Evolutionary conservation across 2,888 invertebrate genomes (phyloP).

Genomic region (Thera obeliscata): DNA sequence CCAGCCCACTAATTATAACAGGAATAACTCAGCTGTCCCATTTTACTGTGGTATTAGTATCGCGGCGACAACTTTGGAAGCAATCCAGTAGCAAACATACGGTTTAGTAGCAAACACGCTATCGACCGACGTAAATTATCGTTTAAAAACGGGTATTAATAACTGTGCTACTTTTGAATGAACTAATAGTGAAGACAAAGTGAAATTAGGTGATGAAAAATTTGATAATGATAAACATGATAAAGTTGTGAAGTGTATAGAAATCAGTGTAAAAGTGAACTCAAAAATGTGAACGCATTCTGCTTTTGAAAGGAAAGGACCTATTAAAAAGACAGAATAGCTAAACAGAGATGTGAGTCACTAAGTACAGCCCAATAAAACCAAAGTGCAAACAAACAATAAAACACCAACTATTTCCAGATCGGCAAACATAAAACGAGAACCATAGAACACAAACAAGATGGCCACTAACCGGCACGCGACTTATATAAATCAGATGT

Average conservation of each 20-base stretch:
- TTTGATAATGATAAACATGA: not conserved
- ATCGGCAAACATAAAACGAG: constrained; percentile 64
- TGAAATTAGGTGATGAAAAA: constrained; percentile 1
- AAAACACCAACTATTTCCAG: constrained; percentile 72
- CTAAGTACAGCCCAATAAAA: constrained; percentile 59
- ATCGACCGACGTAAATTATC: constrained; percentile 47
- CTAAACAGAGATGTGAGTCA: constrained; percentile 55
- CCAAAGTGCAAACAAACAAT: constrained; percentile 71
- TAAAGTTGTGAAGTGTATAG: constrained; percentile 14
- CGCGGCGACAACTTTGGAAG: constrained; percentile 80
- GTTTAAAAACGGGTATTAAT: constrained; percentile 28
- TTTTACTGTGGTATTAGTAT: constrained; percentile 26
- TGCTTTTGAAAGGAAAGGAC: constrained; percentile 18
- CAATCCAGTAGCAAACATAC: constrained; percentile 73
- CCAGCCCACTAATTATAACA: constrained; percentile 1
- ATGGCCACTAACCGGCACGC: constrained; percentile 78
- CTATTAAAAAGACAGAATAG: constrained; percentile 41
- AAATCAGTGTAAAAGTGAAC: constrained; percentile 6
- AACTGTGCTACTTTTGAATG: constrained; percentile 25
- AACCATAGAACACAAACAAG: constrained; percentile 71
- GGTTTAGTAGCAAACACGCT: constrained; percentile 59
- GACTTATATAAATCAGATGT: constrained; percentile 78
- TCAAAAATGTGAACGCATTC: constrained; percentile 19
- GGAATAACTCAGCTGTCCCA: constrained; percentile 2
- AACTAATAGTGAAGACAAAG: constrained; percentile 11